A percentile compares a stretch with the other conserved stretches of the same genome.
These are phyloP conservation scores for Hippoglossus stenolepis DNA, from an alignment of 2,113 vertebrate species.

Conservation along the genomic window DNA sequence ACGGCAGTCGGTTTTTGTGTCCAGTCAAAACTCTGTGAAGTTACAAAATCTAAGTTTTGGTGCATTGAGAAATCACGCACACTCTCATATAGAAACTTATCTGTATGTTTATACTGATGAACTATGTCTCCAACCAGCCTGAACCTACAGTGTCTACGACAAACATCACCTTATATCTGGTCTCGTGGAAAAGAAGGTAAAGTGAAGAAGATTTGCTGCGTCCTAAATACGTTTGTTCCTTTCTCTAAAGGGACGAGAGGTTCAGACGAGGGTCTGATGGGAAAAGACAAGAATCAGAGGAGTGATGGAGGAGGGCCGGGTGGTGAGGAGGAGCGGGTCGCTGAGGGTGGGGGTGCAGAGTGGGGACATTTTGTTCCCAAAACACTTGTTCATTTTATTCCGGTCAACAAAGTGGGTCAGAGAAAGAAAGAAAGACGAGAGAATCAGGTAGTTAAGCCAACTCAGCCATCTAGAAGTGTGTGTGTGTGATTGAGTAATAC, in stretches of 20 bases:
- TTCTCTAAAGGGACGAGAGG: not conserved
- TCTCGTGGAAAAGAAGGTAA: not conserved
- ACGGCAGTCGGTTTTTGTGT: no score
- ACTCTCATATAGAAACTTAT: no score
- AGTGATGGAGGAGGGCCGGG: not conserved
- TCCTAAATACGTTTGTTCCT: no score
- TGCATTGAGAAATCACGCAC: no score
- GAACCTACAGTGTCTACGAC: slow-evolving; percentile 20
- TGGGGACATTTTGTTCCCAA: slow-evolving; percentile 70
- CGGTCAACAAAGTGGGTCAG: slow-evolving; percentile 52
- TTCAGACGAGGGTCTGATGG: not conserved
- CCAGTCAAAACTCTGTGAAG: no score
- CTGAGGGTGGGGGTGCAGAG: not conserved
- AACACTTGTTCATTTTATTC: slow-evolving; percentile 62
- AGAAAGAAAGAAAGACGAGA: not conserved
- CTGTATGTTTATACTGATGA: no score
- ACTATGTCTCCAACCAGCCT: slow-evolving; percentile 12
- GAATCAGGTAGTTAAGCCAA: slow-evolving; percentile 26
- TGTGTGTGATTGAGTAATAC: not conserved
- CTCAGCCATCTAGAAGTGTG: slow-evolving; percentile 17
- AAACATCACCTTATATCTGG: slow-evolving; percentile 20
- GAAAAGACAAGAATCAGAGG: slow-evolving; percentile 16
- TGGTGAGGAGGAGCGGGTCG: not conserved
- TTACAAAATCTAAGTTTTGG: no score
- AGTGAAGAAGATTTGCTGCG: no score